Evolutionary conservation across 30 jellyfish, hydroid and myxozoan genomes (phyloP), one percentile per base, ranked within the genome.

Genomic region (Cassiopea xamachana): DNA sequence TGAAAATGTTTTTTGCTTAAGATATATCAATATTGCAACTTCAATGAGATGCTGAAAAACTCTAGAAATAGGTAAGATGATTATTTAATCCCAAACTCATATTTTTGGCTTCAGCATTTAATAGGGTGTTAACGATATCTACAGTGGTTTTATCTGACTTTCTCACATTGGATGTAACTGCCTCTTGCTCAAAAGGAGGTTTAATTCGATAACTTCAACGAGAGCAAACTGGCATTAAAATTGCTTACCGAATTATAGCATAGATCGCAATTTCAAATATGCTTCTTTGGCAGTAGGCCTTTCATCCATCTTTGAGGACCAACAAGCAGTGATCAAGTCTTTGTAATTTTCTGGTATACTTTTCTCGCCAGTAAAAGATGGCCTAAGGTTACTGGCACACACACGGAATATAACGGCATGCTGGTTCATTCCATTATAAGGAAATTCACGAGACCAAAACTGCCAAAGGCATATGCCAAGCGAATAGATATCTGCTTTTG

Each of bases 391-490:
- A 48, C 61, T 73, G 43, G 92, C 85, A 44, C 92, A 97, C 15
- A 94, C 98, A 17, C 96, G 80, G 88, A 84, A 94, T 1, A 94
- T 85, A 0, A 94, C 98, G 12, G 96, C 98, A 75, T 94, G 98
- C 55, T 94, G 98, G 76, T 94, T 89, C 96, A 90, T 84, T 60
- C 98, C 98, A 60, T 81, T 51, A 85, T 88, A 94, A 45, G 98
- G 98, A 48, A 85, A 78, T 61, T 89, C 89, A 75, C 98, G 87
- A 62, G 97, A 89, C 98, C 98, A 94, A 73, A 94, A 67, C 82
- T 94, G 98, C 98, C 98, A 94, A 59, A 94, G 58, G 81, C 97
- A 89, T 46, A 94, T 89, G 48, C 95, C 98, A 6, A 94, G 82
- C 15, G 98, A 92, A 82, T 79, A 94, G 16, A 94, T 67, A 68